phyloP scores from a whole-genome alignment of 2,888 invertebrate species.

The Hydriomena furcata region DNA sequence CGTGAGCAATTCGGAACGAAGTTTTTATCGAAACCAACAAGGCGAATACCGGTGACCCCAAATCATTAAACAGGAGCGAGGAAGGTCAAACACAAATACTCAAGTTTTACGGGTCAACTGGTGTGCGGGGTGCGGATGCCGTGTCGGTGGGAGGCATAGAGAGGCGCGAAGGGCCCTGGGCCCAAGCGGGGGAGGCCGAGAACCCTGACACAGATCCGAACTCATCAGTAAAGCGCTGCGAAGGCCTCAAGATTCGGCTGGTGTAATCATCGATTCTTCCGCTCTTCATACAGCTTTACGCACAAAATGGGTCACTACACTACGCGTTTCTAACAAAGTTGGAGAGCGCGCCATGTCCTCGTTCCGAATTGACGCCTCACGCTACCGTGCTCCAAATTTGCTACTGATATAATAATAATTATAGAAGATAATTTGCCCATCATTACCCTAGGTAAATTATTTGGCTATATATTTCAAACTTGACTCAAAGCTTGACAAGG shows the following conservation, averaged over 20 bases:
- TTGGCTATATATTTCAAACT: no score
- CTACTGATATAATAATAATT: slow-evolving; percentile 51
- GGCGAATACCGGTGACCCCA: slow-evolving; percentile 48
- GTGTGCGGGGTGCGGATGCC: slow-evolving; percentile 45
- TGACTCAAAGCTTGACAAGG: no score
- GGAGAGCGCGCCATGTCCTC: slow-evolving; percentile 70
- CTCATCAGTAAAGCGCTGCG: slow-evolving; percentile 71
- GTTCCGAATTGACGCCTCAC: slow-evolving; percentile 70
- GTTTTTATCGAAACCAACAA: slow-evolving; percentile 34
- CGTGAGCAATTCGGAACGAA: slow-evolving; percentile 27
- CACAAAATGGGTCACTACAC: slow-evolving; percentile 81
- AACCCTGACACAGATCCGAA: slow-evolving; percentile 81
- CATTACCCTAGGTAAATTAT: neutral
- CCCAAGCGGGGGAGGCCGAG: slow-evolving; percentile 62
- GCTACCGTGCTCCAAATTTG: slow-evolving; percentile 55
- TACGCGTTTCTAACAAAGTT: slow-evolving; percentile 57
- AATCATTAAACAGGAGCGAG: slow-evolving; percentile 63
- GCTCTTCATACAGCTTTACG: slow-evolving; percentile 66
- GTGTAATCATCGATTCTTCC: slow-evolving; percentile 77
- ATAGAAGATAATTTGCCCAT: slow-evolving; percentile 25
- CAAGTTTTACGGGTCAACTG: slow-evolving; percentile 75
- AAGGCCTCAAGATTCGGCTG: slow-evolving; percentile 76
- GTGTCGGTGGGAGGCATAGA: slow-evolving; percentile 56
- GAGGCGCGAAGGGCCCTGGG: slow-evolving; percentile 65
- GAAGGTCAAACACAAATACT: slow-evolving; percentile 70